Conservation (phyloP, 2,888 invertebrate species). For the Dryomyza anilis region DNA sequence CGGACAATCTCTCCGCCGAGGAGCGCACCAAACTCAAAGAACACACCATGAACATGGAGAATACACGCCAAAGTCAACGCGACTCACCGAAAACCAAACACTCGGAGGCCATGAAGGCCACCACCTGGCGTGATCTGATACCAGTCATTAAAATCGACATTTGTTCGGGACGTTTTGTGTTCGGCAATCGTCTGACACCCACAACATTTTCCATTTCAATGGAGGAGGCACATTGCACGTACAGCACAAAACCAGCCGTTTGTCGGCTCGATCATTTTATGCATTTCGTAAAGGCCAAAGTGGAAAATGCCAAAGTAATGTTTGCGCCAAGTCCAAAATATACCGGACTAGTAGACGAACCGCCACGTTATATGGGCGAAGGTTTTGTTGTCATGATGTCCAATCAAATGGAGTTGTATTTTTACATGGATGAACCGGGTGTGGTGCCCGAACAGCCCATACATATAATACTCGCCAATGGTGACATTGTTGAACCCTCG, state of each 20-base stretch:
- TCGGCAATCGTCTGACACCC: slow-evolving; percentile 93
- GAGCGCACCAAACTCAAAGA: slow-evolving; percentile 65
- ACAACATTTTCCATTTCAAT: slow-evolving; percentile 90
- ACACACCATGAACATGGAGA: slow-evolving; percentile 68
- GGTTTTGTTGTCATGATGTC: slow-evolving; percentile 97
- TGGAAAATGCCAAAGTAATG: slow-evolving; percentile 94
- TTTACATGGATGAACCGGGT: slow-evolving; percentile 95
- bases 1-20: slow-evolving; percentile 66
- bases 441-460: slow-evolving; percentile 91
- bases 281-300: slow-evolving; percentile 93
- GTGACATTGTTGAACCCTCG: slow-evolving; percentile 89
- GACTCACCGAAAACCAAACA: slow-evolving; percentile 63
- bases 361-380: slow-evolving; percentile 97
- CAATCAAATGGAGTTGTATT: slow-evolving; percentile 92
- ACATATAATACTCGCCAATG: slow-evolving; percentile 85
- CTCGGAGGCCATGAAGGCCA: slow-evolving; percentile 82
- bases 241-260: slow-evolving; percentile 93
- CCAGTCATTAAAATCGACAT: slow-evolving; percentile 96
- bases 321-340: slow-evolving; percentile 96
- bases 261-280: slow-evolving; percentile 92
- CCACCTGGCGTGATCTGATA: slow-evolving; percentile 94
- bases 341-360: slow-evolving; percentile 90
- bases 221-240: slow-evolving; percentile 92
- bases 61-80: slow-evolving; percentile 64
- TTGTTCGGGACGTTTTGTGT: slow-evolving; percentile 87